These are phyloP conservation scores for Phocides pigmalion DNA, from an alignment of 1,140 invertebrate species.

Conservation along the genomic window DNA sequence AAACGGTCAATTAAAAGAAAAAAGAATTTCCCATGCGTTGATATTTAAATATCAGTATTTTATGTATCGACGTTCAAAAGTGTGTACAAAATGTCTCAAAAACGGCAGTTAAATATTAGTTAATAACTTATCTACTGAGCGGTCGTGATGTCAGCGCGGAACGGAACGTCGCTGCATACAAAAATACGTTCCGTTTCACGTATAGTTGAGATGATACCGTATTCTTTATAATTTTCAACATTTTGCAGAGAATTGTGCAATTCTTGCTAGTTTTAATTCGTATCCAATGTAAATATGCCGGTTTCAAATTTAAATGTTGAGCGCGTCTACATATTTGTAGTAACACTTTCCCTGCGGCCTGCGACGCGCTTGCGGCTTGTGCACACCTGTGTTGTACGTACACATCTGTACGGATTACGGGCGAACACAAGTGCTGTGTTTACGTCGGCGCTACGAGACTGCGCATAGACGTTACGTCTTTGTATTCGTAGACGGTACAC, in stretches of 20 bases:
- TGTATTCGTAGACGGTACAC: no score
- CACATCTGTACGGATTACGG: no score
- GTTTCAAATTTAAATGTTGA: conserved; percentile 4
- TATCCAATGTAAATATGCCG: not conserved
- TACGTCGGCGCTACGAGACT: no score
- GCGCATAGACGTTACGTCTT: no score
- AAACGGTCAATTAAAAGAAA: conserved; percentile 10
- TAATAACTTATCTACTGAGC: conserved; percentile 10
- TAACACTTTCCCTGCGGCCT: no score
- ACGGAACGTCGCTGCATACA: not conserved
- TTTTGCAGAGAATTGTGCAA: no score
- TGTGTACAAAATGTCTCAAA: conserved; percentile 18
- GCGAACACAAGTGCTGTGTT: no score
- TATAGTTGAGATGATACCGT: not conserved
- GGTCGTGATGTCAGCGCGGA: conserved; percentile 5
- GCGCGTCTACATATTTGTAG: not conserved
- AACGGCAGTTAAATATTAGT: conserved; percentile 15
- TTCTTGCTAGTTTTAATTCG: not conserved
- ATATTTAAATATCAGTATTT: not conserved
- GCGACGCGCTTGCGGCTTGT: no score
- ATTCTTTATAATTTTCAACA: not conserved
- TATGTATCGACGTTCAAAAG: conserved; percentile 8
- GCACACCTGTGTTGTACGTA: no score
- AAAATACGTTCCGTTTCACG: conserved; percentile 12
- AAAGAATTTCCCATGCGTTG: not conserved